Evolutionary conservation across 1,140 invertebrate genomes (phyloP).

Genomic region (Diuraphis noxia): DNA sequence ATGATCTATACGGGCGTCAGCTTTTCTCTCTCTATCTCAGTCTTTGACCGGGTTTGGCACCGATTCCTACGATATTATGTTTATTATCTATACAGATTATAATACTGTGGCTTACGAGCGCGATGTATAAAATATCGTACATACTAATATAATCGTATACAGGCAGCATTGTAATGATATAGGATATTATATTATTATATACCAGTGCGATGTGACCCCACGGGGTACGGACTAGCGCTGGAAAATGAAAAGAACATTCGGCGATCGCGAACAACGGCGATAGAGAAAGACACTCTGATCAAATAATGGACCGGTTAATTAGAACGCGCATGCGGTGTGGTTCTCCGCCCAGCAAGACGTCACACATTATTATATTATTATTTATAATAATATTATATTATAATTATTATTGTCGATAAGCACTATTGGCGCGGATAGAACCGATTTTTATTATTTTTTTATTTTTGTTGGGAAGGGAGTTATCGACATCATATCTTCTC

Average conservation of each 20-base stretch:
- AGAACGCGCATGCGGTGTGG: constrained; percentile 22
- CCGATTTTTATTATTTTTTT: too few relatives aligned
- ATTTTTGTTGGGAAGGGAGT: too few relatives aligned
- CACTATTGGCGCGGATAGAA: too few relatives aligned
- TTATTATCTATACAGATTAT: not conserved
- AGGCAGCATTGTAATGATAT: not conserved
- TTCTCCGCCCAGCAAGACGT: constrained; percentile 44
- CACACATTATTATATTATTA: not conserved
- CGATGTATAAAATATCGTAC: not conserved
- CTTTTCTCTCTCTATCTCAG: not conserved
- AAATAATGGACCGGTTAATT: constrained; percentile 49
- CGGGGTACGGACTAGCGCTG: constrained; percentile 23
- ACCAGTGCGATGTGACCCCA: not conserved
- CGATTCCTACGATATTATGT: not conserved
- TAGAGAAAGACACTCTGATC: not conserved
- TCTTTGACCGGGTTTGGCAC: not conserved
- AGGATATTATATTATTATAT: not conserved
- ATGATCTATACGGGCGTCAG: not conserved
- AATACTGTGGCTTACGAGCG: too few relatives aligned
- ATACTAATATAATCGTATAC: not conserved
- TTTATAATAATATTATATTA: not conserved
- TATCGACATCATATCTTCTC: too few relatives aligned
- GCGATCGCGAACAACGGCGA: not conserved
- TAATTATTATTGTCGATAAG: not conserved
- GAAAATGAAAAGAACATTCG: not conserved